Percentiles rank a stretch among this genome's conserved stretches.
Evolutionary conservation across 2,797 vertebrate genomes (phyloP).

Genomic region (Taenioides sp.): DNA sequence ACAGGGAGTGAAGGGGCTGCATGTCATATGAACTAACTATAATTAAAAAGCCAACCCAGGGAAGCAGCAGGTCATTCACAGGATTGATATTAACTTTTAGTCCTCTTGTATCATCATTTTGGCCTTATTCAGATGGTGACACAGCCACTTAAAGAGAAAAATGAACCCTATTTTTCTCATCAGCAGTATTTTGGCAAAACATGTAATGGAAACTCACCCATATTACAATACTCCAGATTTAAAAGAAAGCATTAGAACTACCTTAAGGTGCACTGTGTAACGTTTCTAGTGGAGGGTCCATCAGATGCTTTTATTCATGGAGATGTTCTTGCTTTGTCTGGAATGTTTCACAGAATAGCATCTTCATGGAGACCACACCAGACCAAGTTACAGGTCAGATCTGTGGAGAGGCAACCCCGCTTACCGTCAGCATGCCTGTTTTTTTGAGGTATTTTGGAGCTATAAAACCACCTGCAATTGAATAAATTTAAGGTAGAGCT

Average conservation of each 20-base stretch:
- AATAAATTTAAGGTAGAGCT: too few relatives aligned
- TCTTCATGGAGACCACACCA: too few relatives aligned
- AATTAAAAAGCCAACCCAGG: slow-evolving; percentile 73
- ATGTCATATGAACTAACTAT: slow-evolving; percentile 61
- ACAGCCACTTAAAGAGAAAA: slow-evolving; percentile 78
- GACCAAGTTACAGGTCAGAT: too few relatives aligned
- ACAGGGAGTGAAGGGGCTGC: slow-evolving; percentile 65
- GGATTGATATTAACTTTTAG: slow-evolving; percentile 77
- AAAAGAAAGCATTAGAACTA: slow-evolving; percentile 2
- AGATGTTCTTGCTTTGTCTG: too few relatives aligned
- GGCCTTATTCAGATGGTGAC: slow-evolving; percentile 75
- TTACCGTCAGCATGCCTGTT: too few relatives aligned
- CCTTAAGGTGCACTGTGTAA: slow-evolving; percentile 1
- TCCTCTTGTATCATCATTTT: slow-evolving; percentile 80
- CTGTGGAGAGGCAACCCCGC: too few relatives aligned
- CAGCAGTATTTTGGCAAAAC: slow-evolving; percentile 60
- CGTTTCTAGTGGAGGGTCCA: too few relatives aligned
- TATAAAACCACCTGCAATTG: too few relatives aligned
- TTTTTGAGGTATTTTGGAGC: too few relatives aligned
- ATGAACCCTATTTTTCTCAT: slow-evolving; percentile 70
- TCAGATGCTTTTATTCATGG: too few relatives aligned
- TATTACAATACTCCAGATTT: slow-evolving; percentile 1
- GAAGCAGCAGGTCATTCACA: slow-evolving; percentile 71
- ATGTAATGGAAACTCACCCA: slow-evolving; percentile 31
- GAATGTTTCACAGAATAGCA: too few relatives aligned